Evolutionary conservation across 1,140 invertebrate genomes (phyloP).

Genomic region (Drosophila biarmipes): DNA sequence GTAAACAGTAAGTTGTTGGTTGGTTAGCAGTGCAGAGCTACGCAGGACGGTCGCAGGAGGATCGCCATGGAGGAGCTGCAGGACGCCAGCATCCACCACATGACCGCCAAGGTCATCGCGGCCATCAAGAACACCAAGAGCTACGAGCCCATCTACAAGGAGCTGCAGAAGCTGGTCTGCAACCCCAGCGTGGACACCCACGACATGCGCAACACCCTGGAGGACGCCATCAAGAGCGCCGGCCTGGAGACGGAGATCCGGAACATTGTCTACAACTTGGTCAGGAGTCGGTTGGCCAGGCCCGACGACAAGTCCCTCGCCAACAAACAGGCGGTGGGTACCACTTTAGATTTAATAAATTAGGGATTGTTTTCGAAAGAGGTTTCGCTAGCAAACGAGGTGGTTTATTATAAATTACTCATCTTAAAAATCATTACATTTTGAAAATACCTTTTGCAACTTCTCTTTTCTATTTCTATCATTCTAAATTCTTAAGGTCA

Average conservation of each 20-base stretch:
- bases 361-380: not conserved
- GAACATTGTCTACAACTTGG: conserved; percentile 93
- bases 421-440: no score
- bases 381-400: no score
- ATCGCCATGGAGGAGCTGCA: conserved; percentile 85
- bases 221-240: conserved; percentile 89
- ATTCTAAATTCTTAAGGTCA: no score
- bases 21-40: conserved; percentile 1
- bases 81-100: conserved; percentile 87
- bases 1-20: conserved; percentile 22
- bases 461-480: no score
- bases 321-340: conserved; percentile 52
- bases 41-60: not conserved
- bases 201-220: conserved; percentile 91
- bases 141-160: conserved; percentile 87
- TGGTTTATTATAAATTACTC: no score
- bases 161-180: conserved; percentile 87
- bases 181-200: conserved; percentile 89
- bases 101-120: conserved; percentile 87
- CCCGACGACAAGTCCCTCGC: conserved; percentile 46
- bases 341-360: not conserved
- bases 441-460: no score
- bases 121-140: conserved; percentile 88
- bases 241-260: conserved; percentile 92
- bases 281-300: conserved; percentile 84